Base-by-base conservation (phyloP, 92 coral and sea anemone species). In the Muricea muricata region DNA sequence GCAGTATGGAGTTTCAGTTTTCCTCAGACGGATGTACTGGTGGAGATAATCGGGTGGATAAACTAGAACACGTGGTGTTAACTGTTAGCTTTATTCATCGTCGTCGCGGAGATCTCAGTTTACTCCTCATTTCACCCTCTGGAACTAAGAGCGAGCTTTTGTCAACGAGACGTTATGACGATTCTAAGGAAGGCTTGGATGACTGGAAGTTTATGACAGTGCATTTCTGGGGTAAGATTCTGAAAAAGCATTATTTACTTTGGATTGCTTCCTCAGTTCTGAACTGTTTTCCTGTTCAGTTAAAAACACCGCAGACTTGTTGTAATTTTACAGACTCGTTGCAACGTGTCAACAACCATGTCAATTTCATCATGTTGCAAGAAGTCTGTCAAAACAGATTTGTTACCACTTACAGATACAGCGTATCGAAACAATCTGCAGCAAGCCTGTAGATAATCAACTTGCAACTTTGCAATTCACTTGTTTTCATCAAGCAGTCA, bases 191-290 rank as follows among this genome's bases (percentile, higher is more conserved):
- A 61, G 99, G 99, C 28, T 89, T 96, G 50, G 98, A 96, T 75
- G 94, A 96, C 67, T 96, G 99, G 99, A 91, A 93, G n/a, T 96
- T 96, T 33, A 96, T 96, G 99, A 96, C 99, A 0, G 99, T 96
- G 8, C 99, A 96, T 65, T 92, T 93, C 85, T 96, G 99, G 99
- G 99, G 99, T 96, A 25, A 34, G 68, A 33, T 30, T 20, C 12
- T 0, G 81, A 25, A 30, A 20, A n/a, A n/a, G n/a, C n/a, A n/a
- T n/a, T n/a, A n/a, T n/a, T n/a, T n/a, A n/a, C n/a, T n/a, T n/a
- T 10, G 61, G n/a, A 24, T 48, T 24, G 25, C 52, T 21, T 3
- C 21, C 39, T 71, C 37, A 35, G 24, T 67, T 39, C 33, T 33
- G 1, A 6, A 29, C 45, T 7, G 24, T 1, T 68, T 14, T 1